These are phyloP conservation scores for Corvus moneduloides DNA, from an alignment of 2,113 vertebrate genomes.

Conservation along the genomic window DNA sequence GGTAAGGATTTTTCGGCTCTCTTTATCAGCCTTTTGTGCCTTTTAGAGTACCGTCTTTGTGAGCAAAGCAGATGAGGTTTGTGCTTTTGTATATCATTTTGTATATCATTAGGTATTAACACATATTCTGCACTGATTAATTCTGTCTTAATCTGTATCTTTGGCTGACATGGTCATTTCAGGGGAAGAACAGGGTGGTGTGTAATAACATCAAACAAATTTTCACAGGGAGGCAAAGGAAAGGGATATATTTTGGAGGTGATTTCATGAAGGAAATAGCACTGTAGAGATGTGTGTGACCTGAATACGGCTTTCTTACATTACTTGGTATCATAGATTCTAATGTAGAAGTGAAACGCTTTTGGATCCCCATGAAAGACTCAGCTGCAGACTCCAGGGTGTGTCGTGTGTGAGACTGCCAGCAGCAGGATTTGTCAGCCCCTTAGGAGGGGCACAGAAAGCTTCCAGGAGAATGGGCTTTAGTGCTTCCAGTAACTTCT, in stretches of 20 bases:
- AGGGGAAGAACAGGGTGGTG: background rate
- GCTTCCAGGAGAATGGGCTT: background rate
- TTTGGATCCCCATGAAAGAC: background rate
- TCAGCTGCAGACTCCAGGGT: background rate
- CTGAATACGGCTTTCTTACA: background rate
- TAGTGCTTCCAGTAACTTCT: slow-evolving; percentile 46
- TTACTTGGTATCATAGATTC: background rate
- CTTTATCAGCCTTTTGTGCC: slow-evolving; percentile 27
- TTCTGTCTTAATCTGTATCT: background rate
- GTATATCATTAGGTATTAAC: background rate
- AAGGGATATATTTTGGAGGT: background rate
- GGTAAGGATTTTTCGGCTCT: background rate
- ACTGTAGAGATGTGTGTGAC: background rate
- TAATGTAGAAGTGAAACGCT: background rate
- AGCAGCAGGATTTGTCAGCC: background rate
- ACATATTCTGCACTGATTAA: background rate
- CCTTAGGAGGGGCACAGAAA: background rate
- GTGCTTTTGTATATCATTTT: background rate
- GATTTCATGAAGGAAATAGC: background rate
- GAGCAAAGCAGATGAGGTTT: background rate
- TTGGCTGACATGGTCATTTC: background rate
- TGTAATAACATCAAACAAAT: background rate
- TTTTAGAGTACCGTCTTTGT: background rate
- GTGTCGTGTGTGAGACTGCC: background rate
- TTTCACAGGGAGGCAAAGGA: background rate